Evolutionary conservation across 2,113 vertebrate genomes (phyloP), one percentile per base, ranked within the genome.

Genomic region (Saccopteryx bilineata): DNA sequence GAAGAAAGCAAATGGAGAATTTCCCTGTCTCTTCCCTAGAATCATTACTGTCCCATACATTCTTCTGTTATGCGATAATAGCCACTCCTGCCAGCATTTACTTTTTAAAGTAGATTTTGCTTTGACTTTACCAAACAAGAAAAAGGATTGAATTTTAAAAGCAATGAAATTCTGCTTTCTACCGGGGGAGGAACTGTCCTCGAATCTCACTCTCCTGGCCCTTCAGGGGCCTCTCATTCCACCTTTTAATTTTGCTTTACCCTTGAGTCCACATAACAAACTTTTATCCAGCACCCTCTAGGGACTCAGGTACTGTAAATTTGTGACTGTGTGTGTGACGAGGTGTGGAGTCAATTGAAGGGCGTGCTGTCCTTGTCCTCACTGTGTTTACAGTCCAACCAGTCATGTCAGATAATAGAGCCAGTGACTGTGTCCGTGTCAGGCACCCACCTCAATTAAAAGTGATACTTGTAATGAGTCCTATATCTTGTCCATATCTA

Each of bases 31-130:
- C 81, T 80, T 58, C 48, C 52, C 56, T 91, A 52, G 76, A 92
- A 79, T 63, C 54, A 39, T 92, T 84, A 82, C 78, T 46, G 54
- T 54, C 63, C 50, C 56, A 33, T 61, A 56, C 71, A 90, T 95
- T 93, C 82, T 85, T 93, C 78, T 69, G 78, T 31, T 74, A 69
- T 61, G 76, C 0, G 39, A 86, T 79, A 87, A 91, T 69, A 39
- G 24, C 31, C 33, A 58, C 26, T 65, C 7, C 75, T 69, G 80
- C 93, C 87, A 97, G 84, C 60, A 90, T 71, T 90, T 58, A 18
- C 46, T 92, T 87, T 68, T 84, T 75, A 26, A 65, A 84, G 84
- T 65, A 65, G 75, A 91, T 87, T 92, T 95, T 89, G 92, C 58
- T 78, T 87, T 90, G 66, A 75, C 33, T 83, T 92, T 87, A 69